Percentiles rank a stretch among this genome's conserved stretches.
Conservation (phyloP, 2,888 invertebrate species). For the Globia sparganii region DNA sequence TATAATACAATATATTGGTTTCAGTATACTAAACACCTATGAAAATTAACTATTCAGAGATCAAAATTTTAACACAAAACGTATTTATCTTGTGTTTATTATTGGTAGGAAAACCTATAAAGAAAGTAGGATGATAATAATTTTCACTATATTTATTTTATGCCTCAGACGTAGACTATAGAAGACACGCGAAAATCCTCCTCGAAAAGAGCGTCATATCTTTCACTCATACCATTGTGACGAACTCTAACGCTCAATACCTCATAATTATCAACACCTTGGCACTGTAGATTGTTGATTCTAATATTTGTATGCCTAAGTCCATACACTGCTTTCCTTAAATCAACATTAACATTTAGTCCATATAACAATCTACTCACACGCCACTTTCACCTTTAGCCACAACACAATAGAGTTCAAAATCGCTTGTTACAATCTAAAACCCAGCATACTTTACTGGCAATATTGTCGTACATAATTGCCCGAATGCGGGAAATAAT, state of each 20-base stretch:
- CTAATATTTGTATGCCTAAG: constrained; percentile 2
- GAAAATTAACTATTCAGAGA: too few species aligned
- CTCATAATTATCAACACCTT: background rate
- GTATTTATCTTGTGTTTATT: too few species aligned
- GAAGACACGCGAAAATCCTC: background rate
- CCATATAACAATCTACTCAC: constrained; percentile 2
- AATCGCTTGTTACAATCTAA: constrained; percentile 7
- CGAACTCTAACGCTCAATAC: background rate
- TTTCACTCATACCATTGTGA: background rate
- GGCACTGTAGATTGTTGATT: background rate
- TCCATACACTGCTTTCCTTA: constrained; percentile 15
- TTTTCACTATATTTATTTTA: too few species aligned
- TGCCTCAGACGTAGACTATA: background rate
- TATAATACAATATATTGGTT: too few species aligned
- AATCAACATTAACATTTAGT: constrained; percentile 35
- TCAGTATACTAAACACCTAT: too few species aligned
- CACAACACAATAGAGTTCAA: fast-evolving
- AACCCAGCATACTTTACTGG: constrained; percentile 36
- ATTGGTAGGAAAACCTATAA: too few species aligned
- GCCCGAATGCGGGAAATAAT: constrained; percentile 63
- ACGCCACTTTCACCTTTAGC: background rate
- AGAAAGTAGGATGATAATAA: too few species aligned
- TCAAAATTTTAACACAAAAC: too few species aligned
- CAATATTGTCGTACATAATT: constrained; percentile 60
- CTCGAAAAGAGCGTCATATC: background rate